Conservation (phyloP, 2,888 invertebrate species). For the Endomychus coccineus region DNA sequence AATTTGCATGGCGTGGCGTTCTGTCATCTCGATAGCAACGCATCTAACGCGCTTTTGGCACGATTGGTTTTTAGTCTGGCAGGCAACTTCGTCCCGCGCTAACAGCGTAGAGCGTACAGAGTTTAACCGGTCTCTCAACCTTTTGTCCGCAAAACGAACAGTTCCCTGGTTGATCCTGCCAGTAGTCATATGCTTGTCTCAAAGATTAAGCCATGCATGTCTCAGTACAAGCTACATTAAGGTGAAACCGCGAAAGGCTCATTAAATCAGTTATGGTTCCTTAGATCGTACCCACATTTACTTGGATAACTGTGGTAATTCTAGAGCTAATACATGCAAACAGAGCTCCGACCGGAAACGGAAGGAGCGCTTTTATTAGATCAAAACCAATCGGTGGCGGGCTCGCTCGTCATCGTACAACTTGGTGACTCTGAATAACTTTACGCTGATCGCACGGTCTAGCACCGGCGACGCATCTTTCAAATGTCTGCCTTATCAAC, state of each 20-base stretch:
- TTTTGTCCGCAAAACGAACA: conserved; percentile 10
- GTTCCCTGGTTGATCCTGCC: conserved; percentile 51
- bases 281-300: conserved; percentile 45
- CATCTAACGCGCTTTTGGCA: too few species aligned
- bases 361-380: conserved; percentile 50
- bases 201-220: conserved; percentile 53
- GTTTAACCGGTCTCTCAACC: not conserved
- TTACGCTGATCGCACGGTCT: conserved; percentile 41
- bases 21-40: too few species aligned
- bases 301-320: conserved; percentile 50
- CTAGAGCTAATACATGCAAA: conserved; percentile 52
- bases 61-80: too few species aligned
- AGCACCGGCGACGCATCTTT: conserved; percentile 53
- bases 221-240: conserved; percentile 52
- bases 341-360: conserved; percentile 42
- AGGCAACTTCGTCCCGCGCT: too few species aligned
- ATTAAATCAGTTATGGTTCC: conserved; percentile 44
- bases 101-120: too few species aligned
- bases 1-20: too few species aligned
- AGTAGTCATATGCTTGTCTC: conserved; percentile 53
- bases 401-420: conserved; percentile 40
- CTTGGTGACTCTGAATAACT: conserved; percentile 47
- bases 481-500: conserved; percentile 63
- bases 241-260: conserved; percentile 48
- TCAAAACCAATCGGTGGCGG: conserved; percentile 47